A percentile compares a stretch with the other conserved stretches of the same genome.
Conservation (phyloP, 2,113 vertebrate genomes). For the Xenus cinereus region DNA sequence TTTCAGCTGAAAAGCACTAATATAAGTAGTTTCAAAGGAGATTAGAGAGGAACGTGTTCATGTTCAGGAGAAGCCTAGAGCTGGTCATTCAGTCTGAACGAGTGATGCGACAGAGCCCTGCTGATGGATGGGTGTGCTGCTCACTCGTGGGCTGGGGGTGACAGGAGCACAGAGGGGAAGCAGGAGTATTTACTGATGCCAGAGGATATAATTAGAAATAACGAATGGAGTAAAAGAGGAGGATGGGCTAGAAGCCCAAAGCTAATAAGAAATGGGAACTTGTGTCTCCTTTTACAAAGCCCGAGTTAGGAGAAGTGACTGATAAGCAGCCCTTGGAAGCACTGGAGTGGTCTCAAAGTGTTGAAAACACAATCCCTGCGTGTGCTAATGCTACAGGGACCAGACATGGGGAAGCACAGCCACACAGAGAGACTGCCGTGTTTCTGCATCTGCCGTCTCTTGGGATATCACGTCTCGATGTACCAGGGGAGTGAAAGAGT, state of each 20-base stretch:
- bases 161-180: not conserved
- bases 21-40: not conserved
- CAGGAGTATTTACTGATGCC: not conserved
- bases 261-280: not conserved
- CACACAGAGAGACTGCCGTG: rapidly evolving
- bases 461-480: not conserved
- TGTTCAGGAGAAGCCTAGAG: not conserved
- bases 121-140: not conserved
- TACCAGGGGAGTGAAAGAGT: not conserved
- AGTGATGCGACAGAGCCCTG: not conserved
- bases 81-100: not conserved
- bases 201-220: not conserved
- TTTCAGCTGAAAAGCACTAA: not conserved
- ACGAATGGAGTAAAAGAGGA: not conserved
- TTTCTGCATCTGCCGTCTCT: not conserved
- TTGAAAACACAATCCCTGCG: not conserved
- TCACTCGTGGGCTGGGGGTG: not conserved
- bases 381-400: not conserved
- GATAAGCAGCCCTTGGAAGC: not conserved
- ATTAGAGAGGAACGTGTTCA: not conserved
- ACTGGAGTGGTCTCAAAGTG: not conserved
- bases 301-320: not conserved
- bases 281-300: not conserved
- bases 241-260: not conserved
- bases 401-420: not conserved